A percentile compares a stretch with the other conserved stretches of the same genome.
These are phyloP conservation scores for Sclerodermus sp. DNA, from an alignment of 2,888 invertebrate genomes.

Conservation along the genomic window DNA sequence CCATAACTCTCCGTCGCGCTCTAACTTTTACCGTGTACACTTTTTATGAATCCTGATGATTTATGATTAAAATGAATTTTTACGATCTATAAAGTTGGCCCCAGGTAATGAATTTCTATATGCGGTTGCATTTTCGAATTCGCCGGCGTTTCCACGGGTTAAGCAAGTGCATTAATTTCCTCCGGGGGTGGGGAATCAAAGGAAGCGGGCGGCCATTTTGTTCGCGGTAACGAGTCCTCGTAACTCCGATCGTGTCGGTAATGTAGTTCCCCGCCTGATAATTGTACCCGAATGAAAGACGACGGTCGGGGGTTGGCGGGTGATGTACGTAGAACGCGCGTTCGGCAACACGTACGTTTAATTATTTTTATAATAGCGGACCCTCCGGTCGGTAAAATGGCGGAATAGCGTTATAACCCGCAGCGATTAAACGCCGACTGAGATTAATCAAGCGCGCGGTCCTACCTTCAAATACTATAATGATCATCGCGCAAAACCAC, in stretches of 20 bases:
- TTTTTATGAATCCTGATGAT: too few relatives aligned
- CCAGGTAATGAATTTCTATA: too few relatives aligned
- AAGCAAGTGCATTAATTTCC: too few relatives aligned
- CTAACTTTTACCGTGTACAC: too few relatives aligned
- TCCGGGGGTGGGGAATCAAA: too few relatives aligned
- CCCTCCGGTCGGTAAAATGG: background rate
- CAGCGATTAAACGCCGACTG: conserved; percentile 8
- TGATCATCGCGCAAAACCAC: conserved; percentile 10
- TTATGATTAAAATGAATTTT: too few relatives aligned
- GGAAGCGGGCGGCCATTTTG: too few relatives aligned
- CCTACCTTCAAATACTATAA: conserved; percentile 9
- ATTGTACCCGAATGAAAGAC: conserved; percentile 8
- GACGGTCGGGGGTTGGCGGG: too few relatives aligned
- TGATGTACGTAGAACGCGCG: conserved; percentile 4
- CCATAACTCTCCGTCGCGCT: too few relatives aligned
- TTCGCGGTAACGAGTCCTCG: conserved; percentile 16
- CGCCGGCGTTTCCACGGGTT: too few relatives aligned
- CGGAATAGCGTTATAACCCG: background rate
- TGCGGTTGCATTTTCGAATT: too few relatives aligned
- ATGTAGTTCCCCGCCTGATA: background rate
- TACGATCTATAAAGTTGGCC: too few relatives aligned
- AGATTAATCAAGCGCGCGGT: conserved; percentile 10
- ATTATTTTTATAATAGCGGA: background rate
- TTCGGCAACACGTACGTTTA: conserved; percentile 4
- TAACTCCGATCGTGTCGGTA: conserved; percentile 1